Percentiles rank a stretch among this genome's conserved stretches.
phyloP scores from a whole-genome alignment of 2,797 vertebrate genomes.

The Setipinna tenuifilis region DNA sequence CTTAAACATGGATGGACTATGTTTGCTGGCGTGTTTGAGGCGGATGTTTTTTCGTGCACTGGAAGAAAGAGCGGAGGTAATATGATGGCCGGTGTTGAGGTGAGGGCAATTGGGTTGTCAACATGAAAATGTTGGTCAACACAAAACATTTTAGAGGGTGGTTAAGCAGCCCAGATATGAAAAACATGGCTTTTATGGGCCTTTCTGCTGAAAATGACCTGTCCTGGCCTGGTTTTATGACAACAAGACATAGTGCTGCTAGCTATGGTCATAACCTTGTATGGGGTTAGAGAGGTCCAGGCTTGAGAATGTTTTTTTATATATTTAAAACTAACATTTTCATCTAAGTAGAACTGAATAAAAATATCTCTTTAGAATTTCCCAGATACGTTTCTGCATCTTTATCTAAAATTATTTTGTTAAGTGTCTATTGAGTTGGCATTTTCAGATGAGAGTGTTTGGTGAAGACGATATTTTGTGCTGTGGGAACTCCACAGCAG shows the following conservation, averaged over 20 bases:
- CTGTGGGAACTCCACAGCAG: constrained; percentile 32
- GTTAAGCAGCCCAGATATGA: neutral
- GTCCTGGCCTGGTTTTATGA: neutral
- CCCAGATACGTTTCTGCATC: too few relatives aligned
- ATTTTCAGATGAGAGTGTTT: too few relatives aligned
- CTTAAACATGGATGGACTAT: constrained; percentile 11
- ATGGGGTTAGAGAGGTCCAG: too few relatives aligned
- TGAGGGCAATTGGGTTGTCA: constrained; percentile 43
- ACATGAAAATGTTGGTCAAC: constrained; percentile 41
- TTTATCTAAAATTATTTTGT: too few relatives aligned
- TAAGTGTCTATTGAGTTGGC: too few relatives aligned
- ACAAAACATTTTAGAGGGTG: constrained; percentile 32
- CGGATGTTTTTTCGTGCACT: constrained; percentile 77
- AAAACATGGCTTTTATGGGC: neutral
- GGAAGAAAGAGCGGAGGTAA: constrained; percentile 59
- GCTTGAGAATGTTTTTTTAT: too few relatives aligned
- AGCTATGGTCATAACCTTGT: too few relatives aligned
- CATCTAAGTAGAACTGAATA: too few relatives aligned
- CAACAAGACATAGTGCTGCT: neutral
- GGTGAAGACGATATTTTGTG: too few relatives aligned
- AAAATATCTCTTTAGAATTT: too few relatives aligned
- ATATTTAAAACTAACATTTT: too few relatives aligned
- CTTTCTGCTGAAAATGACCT: neutral
- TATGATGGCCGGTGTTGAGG: constrained; percentile 43
- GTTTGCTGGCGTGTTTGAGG: constrained; percentile 1